Evolutionary conservation across 2,888 invertebrate genomes (phyloP).

Genomic region (Odontomyia ornata): DNA sequence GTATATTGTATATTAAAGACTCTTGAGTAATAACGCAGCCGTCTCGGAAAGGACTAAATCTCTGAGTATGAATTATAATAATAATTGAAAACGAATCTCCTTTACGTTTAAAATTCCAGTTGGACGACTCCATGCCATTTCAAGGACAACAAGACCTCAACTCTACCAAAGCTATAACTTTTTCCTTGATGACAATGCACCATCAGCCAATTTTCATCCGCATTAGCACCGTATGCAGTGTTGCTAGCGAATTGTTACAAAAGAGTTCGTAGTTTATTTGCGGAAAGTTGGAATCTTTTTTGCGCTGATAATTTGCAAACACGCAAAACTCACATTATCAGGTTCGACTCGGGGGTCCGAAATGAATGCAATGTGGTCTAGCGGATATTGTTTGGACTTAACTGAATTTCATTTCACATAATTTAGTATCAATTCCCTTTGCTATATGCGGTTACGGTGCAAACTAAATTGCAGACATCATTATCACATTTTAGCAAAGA

Average conservation of each 20-base stretch:
- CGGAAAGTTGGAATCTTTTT: background rate
- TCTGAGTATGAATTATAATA: no score
- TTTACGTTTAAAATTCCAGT: no score
- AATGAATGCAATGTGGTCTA: constrained; percentile 13
- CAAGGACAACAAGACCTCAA: background rate
- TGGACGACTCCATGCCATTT: no score
- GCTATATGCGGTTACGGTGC: background rate
- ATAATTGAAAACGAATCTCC: no score
- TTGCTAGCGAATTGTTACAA: background rate
- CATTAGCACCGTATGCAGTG: background rate
- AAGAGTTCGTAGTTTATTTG: background rate
- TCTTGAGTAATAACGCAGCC: background rate
- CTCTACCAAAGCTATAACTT: background rate
- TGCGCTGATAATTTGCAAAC: constrained; percentile 13
- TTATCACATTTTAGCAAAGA: constrained; percentile 26
- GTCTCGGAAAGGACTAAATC: no score
- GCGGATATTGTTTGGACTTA: constrained; percentile 3
- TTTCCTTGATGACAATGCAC: background rate
- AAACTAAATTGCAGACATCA: constrained; percentile 21
- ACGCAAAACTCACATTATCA: constrained; percentile 33
- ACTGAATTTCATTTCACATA: constrained; percentile 4
- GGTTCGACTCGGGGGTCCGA: background rate
- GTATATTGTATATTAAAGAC: background rate
- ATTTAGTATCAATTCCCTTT: background rate
- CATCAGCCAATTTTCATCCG: background rate